phyloP scores from a whole-genome alignment of 2,888 invertebrate genomes.

The Microplitis manilae region DNA sequence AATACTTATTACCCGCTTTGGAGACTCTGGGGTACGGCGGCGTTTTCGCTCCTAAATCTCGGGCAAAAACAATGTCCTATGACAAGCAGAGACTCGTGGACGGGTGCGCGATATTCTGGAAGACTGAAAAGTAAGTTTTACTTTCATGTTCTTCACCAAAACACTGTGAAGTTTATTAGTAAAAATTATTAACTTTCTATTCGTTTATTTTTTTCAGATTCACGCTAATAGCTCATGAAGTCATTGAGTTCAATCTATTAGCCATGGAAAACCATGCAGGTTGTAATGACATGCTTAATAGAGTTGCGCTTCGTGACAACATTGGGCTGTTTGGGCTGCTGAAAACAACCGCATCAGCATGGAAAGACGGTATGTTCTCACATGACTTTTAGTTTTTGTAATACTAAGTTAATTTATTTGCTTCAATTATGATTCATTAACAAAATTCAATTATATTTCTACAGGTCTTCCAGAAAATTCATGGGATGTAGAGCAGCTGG shows the following conservation, averaged over 20 bases:
- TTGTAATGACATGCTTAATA: not conserved
- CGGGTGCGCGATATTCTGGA: not conserved
- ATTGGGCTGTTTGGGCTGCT: not conserved
- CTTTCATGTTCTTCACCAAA: too few relatives aligned
- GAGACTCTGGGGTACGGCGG: not conserved
- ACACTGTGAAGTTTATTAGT: too few relatives aligned
- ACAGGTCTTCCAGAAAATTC: too few relatives aligned
- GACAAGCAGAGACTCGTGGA: not conserved
- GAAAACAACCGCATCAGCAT: not conserved
- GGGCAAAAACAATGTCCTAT: not conserved
- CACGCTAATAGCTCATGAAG: too few relatives aligned
- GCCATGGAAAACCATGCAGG: not conserved
- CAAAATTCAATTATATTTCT: too few relatives aligned
- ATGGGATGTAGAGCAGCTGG: not conserved
- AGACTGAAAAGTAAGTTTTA: too few relatives aligned
- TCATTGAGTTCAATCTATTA: too few relatives aligned
- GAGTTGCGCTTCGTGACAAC: not conserved
- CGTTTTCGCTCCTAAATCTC: not conserved
- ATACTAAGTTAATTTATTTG: too few relatives aligned
- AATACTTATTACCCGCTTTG: not conserved
- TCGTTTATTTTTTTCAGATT: too few relatives aligned
- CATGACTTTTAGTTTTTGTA: too few relatives aligned
- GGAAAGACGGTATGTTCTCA: not conserved
- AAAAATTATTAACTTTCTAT: too few relatives aligned
- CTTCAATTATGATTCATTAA: too few relatives aligned